Percentiles rank a stretch among this genome's conserved stretches.
phyloP scores from a whole-genome alignment of 1,140 invertebrate genomes.

The Leguminivora glycinivorella region DNA sequence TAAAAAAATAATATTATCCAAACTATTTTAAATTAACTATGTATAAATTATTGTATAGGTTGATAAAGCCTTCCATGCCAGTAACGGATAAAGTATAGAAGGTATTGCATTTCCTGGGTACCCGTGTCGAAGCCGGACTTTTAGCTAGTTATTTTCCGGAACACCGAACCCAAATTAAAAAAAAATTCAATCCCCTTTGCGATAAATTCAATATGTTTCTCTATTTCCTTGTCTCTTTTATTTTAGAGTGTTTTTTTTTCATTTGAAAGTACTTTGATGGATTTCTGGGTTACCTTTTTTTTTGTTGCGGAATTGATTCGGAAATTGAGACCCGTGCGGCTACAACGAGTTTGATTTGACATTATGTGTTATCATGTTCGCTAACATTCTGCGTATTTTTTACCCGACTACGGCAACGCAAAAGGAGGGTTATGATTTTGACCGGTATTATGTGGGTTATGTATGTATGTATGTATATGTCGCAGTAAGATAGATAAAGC shows the following conservation, averaged over 20 bases:
- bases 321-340: not conserved
- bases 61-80: not conserved
- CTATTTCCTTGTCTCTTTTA: conserved; percentile 13
- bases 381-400: too few species aligned
- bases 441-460: too few species aligned
- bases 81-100: not conserved
- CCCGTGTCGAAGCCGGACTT: conserved; percentile 5
- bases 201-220: conserved; percentile 11
- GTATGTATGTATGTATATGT: too few species aligned
- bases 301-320: not conserved
- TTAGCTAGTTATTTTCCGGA: conserved; percentile 10
- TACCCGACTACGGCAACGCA: too few species aligned
- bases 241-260: conserved; percentile 12
- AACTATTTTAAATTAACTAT: too few species aligned
- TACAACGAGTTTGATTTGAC: too few species aligned
- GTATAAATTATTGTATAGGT: too few species aligned
- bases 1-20: not conserved
- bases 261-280: not conserved
- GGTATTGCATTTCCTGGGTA: not conserved
- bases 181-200: conserved; percentile 19
- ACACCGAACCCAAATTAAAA: conserved; percentile 5
- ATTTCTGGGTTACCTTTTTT: not conserved
- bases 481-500: too few species aligned
- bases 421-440: too few species aligned
- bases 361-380: too few species aligned